Evolutionary conservation across 2,797 vertebrate species (phyloP).

Genomic region (Pempheris klunzingeri): DNA sequence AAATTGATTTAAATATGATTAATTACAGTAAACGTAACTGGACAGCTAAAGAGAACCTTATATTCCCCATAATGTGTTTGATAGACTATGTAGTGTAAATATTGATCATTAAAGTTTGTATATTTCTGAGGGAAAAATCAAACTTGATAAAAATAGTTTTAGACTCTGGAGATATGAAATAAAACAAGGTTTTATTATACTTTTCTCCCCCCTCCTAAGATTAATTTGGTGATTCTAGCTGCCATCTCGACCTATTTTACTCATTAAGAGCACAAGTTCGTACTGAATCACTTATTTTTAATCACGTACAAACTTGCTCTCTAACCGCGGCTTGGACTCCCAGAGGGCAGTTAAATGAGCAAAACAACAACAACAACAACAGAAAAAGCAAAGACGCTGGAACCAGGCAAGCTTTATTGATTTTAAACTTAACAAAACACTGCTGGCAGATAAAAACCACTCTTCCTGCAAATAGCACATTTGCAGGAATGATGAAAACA

Average conservation of each 20-base stretch:
- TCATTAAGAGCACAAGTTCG: background rate
- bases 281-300: background rate
- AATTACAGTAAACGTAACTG: background rate
- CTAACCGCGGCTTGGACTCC: background rate
- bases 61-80: background rate
- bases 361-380: background rate
- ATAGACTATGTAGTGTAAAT: background rate
- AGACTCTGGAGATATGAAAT: background rate
- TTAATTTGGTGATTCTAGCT: background rate
- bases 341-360: background rate
- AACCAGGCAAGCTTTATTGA: constrained; percentile 72
- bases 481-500: constrained; percentile 38
- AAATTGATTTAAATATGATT: background rate
- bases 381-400: constrained; percentile 18
- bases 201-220: background rate
- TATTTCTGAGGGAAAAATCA: background rate
- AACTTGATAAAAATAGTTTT: background rate
- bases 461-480: constrained; percentile 25
- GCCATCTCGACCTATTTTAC: background rate
- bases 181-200: background rate
- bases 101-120: background rate
- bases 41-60: background rate
- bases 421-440: constrained; percentile 63
- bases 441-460: constrained; percentile 56
- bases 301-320: background rate